phyloP scores from a whole-genome alignment of 2,113 vertebrate genomes.

The Psittacula cyanocephala region DNA sequence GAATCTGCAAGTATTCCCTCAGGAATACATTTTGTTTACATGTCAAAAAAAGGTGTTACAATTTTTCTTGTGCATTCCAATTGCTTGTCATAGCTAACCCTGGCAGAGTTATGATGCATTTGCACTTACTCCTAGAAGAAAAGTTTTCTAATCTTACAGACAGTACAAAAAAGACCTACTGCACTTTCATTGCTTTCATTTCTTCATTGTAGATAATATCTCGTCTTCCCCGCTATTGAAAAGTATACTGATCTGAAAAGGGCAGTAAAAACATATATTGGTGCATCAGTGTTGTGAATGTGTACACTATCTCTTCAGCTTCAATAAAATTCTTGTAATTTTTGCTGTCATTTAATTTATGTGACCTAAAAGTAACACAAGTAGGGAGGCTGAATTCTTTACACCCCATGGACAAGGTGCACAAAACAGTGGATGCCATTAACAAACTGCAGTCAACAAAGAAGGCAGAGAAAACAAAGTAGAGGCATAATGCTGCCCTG shows the following conservation, averaged over 20 bases:
- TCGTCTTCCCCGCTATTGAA: not conserved
- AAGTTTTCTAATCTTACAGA: not conserved
- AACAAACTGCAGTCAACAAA: fast-evolving
- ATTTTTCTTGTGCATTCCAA: fast-evolving
- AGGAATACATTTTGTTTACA: not conserved
- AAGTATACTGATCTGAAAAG: not conserved
- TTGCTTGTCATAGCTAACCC: not conserved
- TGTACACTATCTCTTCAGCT: not conserved
- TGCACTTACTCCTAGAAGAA: not conserved
- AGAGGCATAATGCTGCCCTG: not conserved
- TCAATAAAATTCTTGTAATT: not conserved
- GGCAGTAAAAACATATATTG: not conserved
- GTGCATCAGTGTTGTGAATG: not conserved
- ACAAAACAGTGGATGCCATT: not conserved
- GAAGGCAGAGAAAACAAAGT: not conserved
- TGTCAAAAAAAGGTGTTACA: not conserved
- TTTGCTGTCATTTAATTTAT: not conserved
- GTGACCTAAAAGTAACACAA: not conserved
- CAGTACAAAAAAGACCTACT: not conserved
- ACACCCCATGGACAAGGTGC: not conserved
- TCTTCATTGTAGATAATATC: not conserved
- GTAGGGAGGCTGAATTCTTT: not conserved
- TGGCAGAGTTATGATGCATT: not conserved
- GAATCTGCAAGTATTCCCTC: not conserved
- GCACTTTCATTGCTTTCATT: not conserved